Evolutionary conservation across 2,888 invertebrate species (phyloP).

Genomic region (Scrobipalpa atriplicella): DNA sequence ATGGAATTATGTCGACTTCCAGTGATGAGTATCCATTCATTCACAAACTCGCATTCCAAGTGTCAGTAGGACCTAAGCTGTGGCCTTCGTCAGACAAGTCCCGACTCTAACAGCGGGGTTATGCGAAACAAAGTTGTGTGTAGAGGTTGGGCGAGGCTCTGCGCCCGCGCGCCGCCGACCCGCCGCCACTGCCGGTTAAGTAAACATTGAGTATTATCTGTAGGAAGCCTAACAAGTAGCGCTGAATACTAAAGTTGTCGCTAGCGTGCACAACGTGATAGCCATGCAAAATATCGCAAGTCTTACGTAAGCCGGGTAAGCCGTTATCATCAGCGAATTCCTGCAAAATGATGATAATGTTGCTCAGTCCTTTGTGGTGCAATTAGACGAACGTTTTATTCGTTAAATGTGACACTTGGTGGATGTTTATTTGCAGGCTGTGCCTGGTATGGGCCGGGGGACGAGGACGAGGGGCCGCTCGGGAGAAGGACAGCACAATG

Average conservation of each 20-base stretch:
- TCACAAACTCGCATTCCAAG: constrained; percentile 66
- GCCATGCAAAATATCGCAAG: constrained; percentile 56
- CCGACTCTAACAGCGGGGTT: constrained; percentile 58
- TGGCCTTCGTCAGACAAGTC: constrained; percentile 52
- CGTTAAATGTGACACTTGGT: neutral
- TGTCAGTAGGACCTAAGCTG: constrained; percentile 62
- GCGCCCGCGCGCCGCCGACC: constrained; percentile 64
- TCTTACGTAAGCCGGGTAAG: constrained; percentile 68
- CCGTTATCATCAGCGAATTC: constrained; percentile 59
- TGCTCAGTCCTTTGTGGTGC: neutral
- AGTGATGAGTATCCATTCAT: constrained; percentile 80
- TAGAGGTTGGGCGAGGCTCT: constrained; percentile 36
- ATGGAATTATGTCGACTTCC: constrained; percentile 66
- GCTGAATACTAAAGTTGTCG: constrained; percentile 57
- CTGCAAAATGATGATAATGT: constrained; percentile 52
- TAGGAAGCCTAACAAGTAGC: constrained; percentile 50
- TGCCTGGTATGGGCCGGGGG: constrained; percentile 1
- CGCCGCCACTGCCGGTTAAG: constrained; percentile 69
- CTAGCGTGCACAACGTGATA: constrained; percentile 55
- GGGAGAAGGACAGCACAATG: constrained; percentile 42
- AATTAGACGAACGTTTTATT: neutral
- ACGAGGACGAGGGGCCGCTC: neutral
- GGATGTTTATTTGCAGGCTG: constrained; percentile 6
- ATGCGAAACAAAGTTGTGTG: constrained; percentile 54
- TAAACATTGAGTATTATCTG: constrained; percentile 82